These are phyloP conservation scores for Lutjanus argentimaculatus DNA, from an alignment of 2,797 vertebrate species.

Conservation along the genomic window DNA sequence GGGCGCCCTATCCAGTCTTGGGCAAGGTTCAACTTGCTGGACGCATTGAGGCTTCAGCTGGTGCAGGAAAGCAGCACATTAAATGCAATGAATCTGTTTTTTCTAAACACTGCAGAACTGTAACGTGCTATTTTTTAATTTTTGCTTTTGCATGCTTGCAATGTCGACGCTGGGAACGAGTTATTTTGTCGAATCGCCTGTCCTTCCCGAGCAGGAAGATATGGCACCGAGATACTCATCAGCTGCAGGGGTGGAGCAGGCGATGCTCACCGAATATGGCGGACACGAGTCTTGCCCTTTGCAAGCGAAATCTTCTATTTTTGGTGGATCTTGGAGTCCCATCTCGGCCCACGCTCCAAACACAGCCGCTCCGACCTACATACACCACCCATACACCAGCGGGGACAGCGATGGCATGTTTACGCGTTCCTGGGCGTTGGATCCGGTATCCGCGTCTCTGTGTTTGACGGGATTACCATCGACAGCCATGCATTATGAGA, in stretches of 20 bases:
- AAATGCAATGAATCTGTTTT: constrained; percentile 88
- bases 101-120: constrained; percentile 78
- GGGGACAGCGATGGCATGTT: constrained; percentile 95
- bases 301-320: constrained; percentile 94
- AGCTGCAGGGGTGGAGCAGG: constrained; percentile 89
- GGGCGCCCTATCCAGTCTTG: constrained; percentile 92
- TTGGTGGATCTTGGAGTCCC: constrained; percentile 94
- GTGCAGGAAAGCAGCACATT: constrained; percentile 88
- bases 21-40: constrained; percentile 95
- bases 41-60: constrained; percentile 90
- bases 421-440: constrained; percentile 96
- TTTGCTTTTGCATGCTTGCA: constrained; percentile 66
- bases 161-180: constrained; percentile 95
- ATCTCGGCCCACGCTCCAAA: constrained; percentile 89
- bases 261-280: constrained; percentile 92
- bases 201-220: constrained; percentile 93
- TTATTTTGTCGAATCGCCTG: constrained; percentile 95
- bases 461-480: constrained; percentile 95
- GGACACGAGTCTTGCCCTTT: constrained; percentile 94
- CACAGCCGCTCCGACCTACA: constrained; percentile 90
- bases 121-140: constrained; percentile 53
- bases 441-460: constrained; percentile 92
- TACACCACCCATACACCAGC: constrained; percentile 90
- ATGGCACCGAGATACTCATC: constrained; percentile 91
- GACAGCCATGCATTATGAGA: constrained; percentile 93